Evolutionary conservation across 2,888 invertebrate genomes (phyloP).

Genomic region (Polymixis lichenea): DNA sequence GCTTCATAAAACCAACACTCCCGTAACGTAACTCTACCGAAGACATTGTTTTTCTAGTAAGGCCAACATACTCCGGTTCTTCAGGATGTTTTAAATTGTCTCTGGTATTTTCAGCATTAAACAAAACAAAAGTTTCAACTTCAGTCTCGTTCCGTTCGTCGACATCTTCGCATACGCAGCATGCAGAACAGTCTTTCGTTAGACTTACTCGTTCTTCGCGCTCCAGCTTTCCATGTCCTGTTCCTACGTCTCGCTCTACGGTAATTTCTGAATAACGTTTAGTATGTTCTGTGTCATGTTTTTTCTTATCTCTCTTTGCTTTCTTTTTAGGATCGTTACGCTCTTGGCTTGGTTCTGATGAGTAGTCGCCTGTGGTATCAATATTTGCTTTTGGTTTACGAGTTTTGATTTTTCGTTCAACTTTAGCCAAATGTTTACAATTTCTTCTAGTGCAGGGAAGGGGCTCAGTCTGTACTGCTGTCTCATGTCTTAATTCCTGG

Average conservation of each 20-base stretch:
- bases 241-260: background rate
- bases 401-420: background rate
- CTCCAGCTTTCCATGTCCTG: background rate
- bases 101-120: conserved; percentile 41
- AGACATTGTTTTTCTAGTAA: conserved; percentile 71
- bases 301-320: conserved; percentile 1
- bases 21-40: conserved; percentile 77
- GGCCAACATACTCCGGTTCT: conserved; percentile 25
- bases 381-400: background rate
- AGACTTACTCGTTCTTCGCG: background rate
- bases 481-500: conserved; percentile 40
- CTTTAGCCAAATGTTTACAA: conserved; percentile 12
- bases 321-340: background rate
- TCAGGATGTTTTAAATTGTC: conserved; percentile 19
- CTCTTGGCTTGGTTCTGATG: background rate
- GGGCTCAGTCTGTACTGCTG: conserved; percentile 65
- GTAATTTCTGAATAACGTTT: background rate
- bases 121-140: conserved; percentile 49
- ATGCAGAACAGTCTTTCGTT: background rate
- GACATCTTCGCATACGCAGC: background rate
- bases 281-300: background rate
- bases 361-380: background rate
- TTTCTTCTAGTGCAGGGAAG: background rate
- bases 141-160: conserved; percentile 4
- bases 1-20: conserved; percentile 71